Conservation (phyloP, 1,140 invertebrate species). For the Drosophila pseudoananassae region DNA sequence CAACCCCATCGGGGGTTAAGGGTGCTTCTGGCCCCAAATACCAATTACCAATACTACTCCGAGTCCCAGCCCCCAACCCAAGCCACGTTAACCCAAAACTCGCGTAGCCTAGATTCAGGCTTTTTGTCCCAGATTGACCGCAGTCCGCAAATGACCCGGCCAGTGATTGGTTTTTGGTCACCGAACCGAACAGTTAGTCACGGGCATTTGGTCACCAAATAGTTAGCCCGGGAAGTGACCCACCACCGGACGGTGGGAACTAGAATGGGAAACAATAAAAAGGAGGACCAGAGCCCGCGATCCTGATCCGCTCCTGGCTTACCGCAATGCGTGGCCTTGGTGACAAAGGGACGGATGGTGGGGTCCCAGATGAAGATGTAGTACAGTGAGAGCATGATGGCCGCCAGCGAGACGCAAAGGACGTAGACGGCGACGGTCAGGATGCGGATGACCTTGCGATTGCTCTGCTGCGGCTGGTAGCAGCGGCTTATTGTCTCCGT, state of each 20-base stretch:
- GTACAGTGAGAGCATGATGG: slow-evolving; percentile 97
- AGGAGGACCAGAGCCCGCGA: too few relatives aligned
- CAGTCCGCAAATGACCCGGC: slow-evolving; percentile 36
- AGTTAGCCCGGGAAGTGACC: neutral
- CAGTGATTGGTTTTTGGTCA: slow-evolving; percentile 27
- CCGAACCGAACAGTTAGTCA: slow-evolving; percentile 5
- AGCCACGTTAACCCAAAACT: neutral
- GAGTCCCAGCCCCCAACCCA: neutral
- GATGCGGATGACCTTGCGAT: slow-evolving; percentile 95
- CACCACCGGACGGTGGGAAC: neutral
- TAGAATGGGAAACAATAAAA: neutral
- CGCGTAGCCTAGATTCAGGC: slow-evolving; percentile 56
- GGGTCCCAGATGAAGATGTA: slow-evolving; percentile 98
- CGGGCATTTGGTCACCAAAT: neutral
- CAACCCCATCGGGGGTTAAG: slow-evolving; percentile 23
- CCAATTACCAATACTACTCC: neutral
- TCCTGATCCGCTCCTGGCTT: slow-evolving; percentile 32
- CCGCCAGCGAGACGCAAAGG: slow-evolving; percentile 96
- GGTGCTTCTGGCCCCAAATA: neutral
- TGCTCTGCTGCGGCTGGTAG: slow-evolving; percentile 87
- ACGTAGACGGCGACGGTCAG: slow-evolving; percentile 98
- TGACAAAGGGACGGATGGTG: slow-evolving; percentile 83
- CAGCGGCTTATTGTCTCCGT: slow-evolving; percentile 92
- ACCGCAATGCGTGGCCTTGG: slow-evolving; percentile 82
- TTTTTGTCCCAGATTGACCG: slow-evolving; percentile 60